Base-by-base conservation (phyloP, 2,113 vertebrate species). In the Phalacrocorax pelagicus region DNA sequence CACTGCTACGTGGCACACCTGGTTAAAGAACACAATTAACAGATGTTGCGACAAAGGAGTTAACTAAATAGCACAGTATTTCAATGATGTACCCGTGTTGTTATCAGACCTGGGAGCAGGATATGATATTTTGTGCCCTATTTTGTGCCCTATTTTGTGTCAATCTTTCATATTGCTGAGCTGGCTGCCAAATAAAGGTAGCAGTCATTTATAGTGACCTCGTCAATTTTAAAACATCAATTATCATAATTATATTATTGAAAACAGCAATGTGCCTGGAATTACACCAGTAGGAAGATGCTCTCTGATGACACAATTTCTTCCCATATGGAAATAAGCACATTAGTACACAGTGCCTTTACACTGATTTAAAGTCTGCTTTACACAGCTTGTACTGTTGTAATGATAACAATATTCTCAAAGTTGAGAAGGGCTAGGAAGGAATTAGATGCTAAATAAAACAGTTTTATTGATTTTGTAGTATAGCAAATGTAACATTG, bases 301-400 rank as follows among this genome's bases (percentile, higher is more conserved):
- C 27, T 55, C 70, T 79, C 69, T 40, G 44, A 71, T 26, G 32
- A 57, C 12, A n/a, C 29, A 34, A 23, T 58, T 81, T 34, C 34
- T 67, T 87, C 69, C 72, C 20, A 29, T 34, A 36, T 7, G 23
- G 29, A 69, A 86, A 72, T 24, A 49, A 57, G 23, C 44, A 47
- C 34, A 12, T 70, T 19, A 74, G 15, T 17, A 40, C 55, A 10
- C 3, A 81, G 67, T 46, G 61, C 63, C 15, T 69, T 69, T 36
- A 36, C 22, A 5, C 4, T 40, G 22, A 80, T 51, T 73, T 54
- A 15, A 75, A 49, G 32, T 8, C 42, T 66, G 55, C 0, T 1
- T 73, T 3, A 9, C 1, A 0, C 34, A 75, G 66, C 57, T 80
- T 4, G 0, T 36, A 22, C 27, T 61, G 24, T 19, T 62, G 36